Evolutionary conservation across 2,888 invertebrate genomes (phyloP).

Genomic region (Leptogaster cylindrica): DNA sequence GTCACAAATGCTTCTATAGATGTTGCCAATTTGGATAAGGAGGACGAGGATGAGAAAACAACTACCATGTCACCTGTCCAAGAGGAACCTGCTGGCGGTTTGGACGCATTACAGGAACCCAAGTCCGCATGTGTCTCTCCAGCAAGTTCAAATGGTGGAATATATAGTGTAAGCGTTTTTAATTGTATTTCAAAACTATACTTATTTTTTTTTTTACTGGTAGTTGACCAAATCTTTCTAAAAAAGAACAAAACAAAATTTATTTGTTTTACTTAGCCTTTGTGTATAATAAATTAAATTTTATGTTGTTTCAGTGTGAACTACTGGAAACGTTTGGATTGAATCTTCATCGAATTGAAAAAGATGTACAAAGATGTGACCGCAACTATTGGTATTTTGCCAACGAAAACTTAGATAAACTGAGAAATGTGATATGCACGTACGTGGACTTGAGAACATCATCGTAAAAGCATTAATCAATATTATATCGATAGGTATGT

Average conservation of each 20-base stretch:
- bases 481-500: conserved; percentile 75
- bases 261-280: no score
- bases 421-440: conserved; percentile 96
- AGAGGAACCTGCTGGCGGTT: conserved; percentile 63
- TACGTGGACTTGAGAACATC: conserved; percentile 65
- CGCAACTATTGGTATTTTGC: conserved; percentile 93
- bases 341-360: conserved; percentile 93
- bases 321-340: conserved; percentile 82
- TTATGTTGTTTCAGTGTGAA: conserved; percentile 71
- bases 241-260: background rate
- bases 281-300: no score
- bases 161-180: conserved; percentile 75
- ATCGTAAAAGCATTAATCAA: background rate
- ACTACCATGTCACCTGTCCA: conserved; percentile 66
- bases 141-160: conserved; percentile 89
- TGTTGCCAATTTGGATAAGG: conserved; percentile 61
- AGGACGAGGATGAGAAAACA: conserved; percentile 63
- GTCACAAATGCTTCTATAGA: conserved; percentile 77
- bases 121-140: conserved; percentile 81
- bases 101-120: conserved; percentile 59
- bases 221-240: background rate
- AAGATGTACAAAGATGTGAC: conserved; percentile 95
- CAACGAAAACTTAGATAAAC: conserved; percentile 85
- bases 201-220: background rate
- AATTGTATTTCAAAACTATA: background rate